Conservation (phyloP, 2,888 invertebrate species). For the Acrocera orbiculus region DNA sequence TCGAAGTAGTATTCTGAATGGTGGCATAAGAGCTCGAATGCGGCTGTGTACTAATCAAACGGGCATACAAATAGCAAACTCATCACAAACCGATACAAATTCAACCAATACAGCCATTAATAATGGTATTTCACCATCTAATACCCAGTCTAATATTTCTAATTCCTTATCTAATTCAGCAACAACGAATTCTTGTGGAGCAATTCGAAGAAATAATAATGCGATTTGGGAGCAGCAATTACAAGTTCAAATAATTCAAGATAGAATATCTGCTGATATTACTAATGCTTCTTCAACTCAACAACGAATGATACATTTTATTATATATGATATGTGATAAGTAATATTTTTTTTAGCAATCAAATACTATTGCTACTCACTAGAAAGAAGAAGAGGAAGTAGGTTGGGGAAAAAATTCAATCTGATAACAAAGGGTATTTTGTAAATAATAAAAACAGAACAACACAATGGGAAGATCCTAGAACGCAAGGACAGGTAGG, state of each 20-base stretch:
- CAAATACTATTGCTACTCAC: too few relatives aligned
- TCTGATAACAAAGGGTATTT: constrained; percentile 91
- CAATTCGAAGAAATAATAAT: constrained; percentile 16
- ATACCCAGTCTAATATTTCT: constrained; percentile 9
- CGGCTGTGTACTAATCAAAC: constrained; percentile 37
- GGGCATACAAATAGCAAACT: background rate
- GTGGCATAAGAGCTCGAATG: constrained; percentile 53
- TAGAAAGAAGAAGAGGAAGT: constrained; percentile 58
- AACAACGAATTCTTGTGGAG: constrained; percentile 13
- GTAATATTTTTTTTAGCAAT: too few relatives aligned
- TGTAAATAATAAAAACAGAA: constrained; percentile 97
- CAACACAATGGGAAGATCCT: constrained; percentile 99
- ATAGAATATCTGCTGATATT: background rate
- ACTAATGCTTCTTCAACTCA: constrained; percentile 4
- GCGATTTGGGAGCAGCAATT: constrained; percentile 28
- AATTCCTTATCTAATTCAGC: too few relatives aligned
- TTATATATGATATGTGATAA: constrained; percentile 6
- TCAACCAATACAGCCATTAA: constrained; percentile 13
- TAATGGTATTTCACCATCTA: constrained; percentile 10
- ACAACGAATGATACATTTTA: constrained; percentile 12
- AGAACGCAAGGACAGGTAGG: constrained; percentile 70
- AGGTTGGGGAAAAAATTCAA: constrained; percentile 94
- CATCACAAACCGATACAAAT: constrained; percentile 8
- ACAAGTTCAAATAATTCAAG: constrained; percentile 23
- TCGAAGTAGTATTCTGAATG: constrained; percentile 44